Conservation (phyloP, 1,140 invertebrate genomes). For the Bilobella aurantiaca region DNA sequence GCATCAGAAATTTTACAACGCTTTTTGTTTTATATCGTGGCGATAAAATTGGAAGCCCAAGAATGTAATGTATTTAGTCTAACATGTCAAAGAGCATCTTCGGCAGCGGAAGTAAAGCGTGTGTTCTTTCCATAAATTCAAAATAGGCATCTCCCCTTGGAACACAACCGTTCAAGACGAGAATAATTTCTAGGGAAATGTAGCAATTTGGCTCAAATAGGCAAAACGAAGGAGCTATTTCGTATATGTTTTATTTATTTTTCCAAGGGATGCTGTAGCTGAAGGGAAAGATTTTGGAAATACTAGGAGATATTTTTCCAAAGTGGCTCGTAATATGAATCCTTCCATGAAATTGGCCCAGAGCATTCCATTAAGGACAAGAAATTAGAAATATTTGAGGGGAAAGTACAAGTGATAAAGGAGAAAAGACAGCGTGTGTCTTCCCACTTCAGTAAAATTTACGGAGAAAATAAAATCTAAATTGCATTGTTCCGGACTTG, state of each 20-base stretch:
- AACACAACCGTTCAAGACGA: not conserved
- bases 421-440: not conserved
- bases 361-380: not conserved
- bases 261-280: no score
- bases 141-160: not conserved
- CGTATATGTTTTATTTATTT: no score
- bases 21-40: no score
- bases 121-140: no score
- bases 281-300: no score
- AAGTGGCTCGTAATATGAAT: conserved; percentile 8
- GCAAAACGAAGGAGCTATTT: not conserved
- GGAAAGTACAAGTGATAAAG: not conserved
- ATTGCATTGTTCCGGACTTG: not conserved
- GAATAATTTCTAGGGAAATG: not conserved
- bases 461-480: not conserved
- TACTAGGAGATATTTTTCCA: not conserved
- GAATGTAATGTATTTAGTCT: no score
- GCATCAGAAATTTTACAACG: no score
- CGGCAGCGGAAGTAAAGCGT: no score
- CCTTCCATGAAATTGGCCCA: conserved; percentile 6
- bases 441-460: not conserved
- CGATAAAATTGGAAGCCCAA: no score
- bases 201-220: not conserved
- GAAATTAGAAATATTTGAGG: not conserved
- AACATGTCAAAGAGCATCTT: no score